Conservation (phyloP, 2,888 invertebrate species). For the Diaperis boleti region DNA sequence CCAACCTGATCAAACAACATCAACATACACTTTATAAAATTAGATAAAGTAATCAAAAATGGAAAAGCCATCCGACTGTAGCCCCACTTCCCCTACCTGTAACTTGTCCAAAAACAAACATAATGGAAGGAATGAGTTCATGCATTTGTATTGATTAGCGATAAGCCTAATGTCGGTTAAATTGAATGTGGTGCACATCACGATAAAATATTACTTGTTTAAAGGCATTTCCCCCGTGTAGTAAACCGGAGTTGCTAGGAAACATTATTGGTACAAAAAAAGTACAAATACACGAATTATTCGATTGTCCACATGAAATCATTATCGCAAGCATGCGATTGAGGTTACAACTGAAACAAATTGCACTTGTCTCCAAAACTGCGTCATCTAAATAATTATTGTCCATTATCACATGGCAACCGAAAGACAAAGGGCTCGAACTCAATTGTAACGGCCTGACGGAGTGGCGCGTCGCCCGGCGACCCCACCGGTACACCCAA, state of each 20-base stretch:
- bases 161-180: conserved; percentile 34
- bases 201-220: conserved; percentile 28
- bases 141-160: conserved; percentile 28
- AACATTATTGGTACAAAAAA: conserved; percentile 32
- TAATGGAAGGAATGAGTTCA: conserved; percentile 17
- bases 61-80: no score
- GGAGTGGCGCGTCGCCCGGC: conserved; percentile 14
- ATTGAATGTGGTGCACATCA: conserved; percentile 32
- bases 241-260: conserved; percentile 36
- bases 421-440: conserved; percentile 17
- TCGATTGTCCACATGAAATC: conserved; percentile 25
- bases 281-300: conserved; percentile 34
- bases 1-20: no score
- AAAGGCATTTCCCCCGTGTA: conserved; percentile 23
- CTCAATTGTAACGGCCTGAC: not conserved
- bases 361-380: conserved; percentile 4
- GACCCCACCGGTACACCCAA: not conserved
- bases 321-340: conserved; percentile 28
- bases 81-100: not conserved
- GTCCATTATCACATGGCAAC: conserved; percentile 23
- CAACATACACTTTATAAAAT: no score
- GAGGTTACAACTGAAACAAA: not conserved
- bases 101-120: conserved; percentile 20
- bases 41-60: no score
- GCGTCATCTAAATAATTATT: conserved; percentile 1